Evolutionary conservation across 2,797 vertebrate genomes (phyloP).

Genomic region (Lycodopsis pacificus): DNA sequence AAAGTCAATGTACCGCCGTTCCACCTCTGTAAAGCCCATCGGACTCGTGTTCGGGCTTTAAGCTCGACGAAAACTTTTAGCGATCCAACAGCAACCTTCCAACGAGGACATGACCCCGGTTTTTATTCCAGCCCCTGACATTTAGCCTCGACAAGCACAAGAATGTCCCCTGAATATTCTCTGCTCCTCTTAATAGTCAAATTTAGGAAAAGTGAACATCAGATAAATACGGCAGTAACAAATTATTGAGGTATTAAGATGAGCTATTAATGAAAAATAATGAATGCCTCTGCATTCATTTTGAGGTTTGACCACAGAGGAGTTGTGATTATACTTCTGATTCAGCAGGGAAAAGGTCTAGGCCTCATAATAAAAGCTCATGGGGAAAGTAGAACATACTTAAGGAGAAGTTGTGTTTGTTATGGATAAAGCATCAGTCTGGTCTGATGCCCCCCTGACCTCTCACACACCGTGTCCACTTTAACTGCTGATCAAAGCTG

Average conservation of each 20-base stretch:
- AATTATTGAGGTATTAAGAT: conserved; percentile 33
- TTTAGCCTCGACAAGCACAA: conserved; percentile 46
- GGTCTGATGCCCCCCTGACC: conserved; percentile 47
- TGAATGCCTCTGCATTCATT: conserved; percentile 28
- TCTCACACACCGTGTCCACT: conserved; percentile 49
- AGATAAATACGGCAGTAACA: conserved; percentile 12
- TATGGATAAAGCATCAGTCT: conserved; percentile 7
- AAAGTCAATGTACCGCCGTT: conserved; percentile 6
- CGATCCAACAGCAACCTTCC: conserved; percentile 36
- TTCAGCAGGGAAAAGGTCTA: conserved; percentile 48
- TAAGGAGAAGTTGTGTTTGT: conserved; percentile 36
- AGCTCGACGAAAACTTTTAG: conserved; percentile 45
- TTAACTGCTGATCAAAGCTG: conserved; percentile 60
- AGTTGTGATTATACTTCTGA: conserved; percentile 66
- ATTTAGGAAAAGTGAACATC: conserved; percentile 15
- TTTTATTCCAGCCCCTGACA: conserved; percentile 44
- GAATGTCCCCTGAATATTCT: conserved; percentile 11
- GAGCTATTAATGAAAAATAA: conserved; percentile 30
- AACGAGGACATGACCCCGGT: conserved; percentile 48
- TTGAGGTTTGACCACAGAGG: conserved; percentile 33
- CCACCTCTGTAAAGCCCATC: conserved; percentile 36
- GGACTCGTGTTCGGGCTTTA: conserved; percentile 29
- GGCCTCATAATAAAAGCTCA: conserved; percentile 39
- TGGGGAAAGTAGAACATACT: conserved; percentile 40
- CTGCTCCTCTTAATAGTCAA: conserved; percentile 7